A percentile compares a stretch with the other conserved stretches of the same genome.
Conservation (phyloP, 2,113 vertebrate species). For the Halcyon malimbica region DNA sequence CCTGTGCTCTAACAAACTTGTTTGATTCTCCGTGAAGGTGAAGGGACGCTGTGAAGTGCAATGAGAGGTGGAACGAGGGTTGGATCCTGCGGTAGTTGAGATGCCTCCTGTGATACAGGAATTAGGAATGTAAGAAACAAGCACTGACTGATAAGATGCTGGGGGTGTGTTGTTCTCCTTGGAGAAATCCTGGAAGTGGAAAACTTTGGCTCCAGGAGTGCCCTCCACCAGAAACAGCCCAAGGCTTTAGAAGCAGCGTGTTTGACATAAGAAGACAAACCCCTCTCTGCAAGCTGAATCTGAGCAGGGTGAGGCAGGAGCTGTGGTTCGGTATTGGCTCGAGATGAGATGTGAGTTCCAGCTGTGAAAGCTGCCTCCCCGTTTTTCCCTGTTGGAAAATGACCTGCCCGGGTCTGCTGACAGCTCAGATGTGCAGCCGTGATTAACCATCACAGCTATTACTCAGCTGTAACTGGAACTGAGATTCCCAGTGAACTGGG, state of each 20-base stretch:
- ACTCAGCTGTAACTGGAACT: not conserved
- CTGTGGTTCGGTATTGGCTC: not conserved
- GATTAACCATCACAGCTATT: not conserved
- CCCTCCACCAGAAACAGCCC: not conserved
- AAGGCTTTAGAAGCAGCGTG: not conserved
- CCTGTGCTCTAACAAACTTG: not conserved
- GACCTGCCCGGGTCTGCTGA: not conserved
- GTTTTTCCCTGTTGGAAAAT: not conserved
- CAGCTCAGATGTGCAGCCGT: not conserved
- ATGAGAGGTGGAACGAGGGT: fast-evolving
- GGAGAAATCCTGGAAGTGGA: not conserved
- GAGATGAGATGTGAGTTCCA: not conserved
- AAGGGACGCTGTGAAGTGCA: not conserved
- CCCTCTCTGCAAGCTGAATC: not conserved
- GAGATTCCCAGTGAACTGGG: not conserved
- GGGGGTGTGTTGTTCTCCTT: not conserved
- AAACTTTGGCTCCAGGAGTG: not conserved
- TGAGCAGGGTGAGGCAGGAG: not conserved
- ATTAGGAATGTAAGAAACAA: not conserved
- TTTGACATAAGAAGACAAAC: not conserved
- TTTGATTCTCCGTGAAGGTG: not conserved
- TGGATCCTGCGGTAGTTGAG: not conserved
- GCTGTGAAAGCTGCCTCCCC: not conserved
- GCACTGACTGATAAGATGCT: not conserved
- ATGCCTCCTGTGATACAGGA: not conserved